Evolutionary conservation across 2,113 vertebrate genomes (phyloP).

Genomic region (Solenodon paradoxus): DNA sequence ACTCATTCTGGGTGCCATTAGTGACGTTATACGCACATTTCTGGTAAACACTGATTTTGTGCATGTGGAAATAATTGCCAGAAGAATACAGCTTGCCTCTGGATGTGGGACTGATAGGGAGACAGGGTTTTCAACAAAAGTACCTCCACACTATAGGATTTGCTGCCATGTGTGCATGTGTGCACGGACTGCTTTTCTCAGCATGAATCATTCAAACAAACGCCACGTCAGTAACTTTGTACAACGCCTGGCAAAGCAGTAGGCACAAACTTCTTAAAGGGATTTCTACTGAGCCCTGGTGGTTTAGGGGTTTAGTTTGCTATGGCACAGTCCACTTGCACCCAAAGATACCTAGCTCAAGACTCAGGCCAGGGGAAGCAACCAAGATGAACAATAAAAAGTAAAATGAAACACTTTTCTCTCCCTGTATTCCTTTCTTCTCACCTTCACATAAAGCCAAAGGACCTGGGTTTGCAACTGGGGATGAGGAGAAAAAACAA

Average conservation of each 20-base stretch:
- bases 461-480: no score
- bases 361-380: no score
- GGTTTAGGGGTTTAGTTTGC: no score
- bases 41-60: not conserved
- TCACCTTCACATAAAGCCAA: no score
- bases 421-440: no score
- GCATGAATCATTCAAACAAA: not conserved
- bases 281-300: not conserved
- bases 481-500: no score
- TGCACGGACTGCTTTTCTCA: not conserved
- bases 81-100: not conserved
- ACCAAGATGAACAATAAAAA: no score
- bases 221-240: not conserved
- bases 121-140: slow-evolving; percentile 11
- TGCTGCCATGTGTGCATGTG: not conserved
- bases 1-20: not conserved
- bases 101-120: not conserved
- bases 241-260: not conserved
- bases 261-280: not conserved
- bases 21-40: not conserved
- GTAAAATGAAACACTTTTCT: no score
- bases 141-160: not conserved
- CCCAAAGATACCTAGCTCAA: no score
- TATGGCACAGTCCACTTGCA: no score
- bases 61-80: not conserved